These are phyloP conservation scores for Diprion similis DNA, from an alignment of 1,140 invertebrate species.

Conservation along the genomic window DNA sequence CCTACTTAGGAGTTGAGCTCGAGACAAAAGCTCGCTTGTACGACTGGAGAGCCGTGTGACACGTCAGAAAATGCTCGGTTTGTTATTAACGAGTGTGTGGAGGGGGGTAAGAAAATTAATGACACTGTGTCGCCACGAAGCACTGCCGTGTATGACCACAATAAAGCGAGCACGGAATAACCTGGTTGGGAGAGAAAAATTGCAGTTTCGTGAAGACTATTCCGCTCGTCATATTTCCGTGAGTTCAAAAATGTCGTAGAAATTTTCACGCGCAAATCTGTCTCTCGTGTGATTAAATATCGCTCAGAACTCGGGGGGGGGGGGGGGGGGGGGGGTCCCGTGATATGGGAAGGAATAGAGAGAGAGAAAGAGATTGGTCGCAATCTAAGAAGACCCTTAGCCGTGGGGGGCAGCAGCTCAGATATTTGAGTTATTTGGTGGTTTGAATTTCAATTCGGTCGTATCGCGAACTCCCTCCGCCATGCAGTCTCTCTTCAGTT, in stretches of 20 bases:
- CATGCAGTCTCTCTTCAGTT: background rate
- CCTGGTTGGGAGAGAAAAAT: too few relatives aligned
- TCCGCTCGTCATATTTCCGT: too few relatives aligned
- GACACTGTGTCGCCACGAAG: slow-evolving; percentile 16
- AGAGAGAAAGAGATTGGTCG: background rate
- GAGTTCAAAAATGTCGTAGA: too few relatives aligned
- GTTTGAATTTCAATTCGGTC: slow-evolving; percentile 15
- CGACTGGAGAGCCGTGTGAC: slow-evolving; percentile 27
- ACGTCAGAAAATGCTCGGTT: slow-evolving; percentile 26
- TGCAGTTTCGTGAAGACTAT: too few relatives aligned
- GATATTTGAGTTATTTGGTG: slow-evolving; percentile 12
- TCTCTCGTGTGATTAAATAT: too few relatives aligned
- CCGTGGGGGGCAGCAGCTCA: background rate
- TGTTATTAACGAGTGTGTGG: slow-evolving; percentile 45
- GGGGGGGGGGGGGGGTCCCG: background rate
- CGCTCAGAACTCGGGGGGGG: too few relatives aligned
- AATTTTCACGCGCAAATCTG: too few relatives aligned
- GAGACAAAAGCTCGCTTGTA: slow-evolving; percentile 38
- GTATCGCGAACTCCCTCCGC: background rate
- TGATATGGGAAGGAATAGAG: background rate
- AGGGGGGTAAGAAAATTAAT: slow-evolving; percentile 42
- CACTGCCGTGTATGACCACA: background rate
- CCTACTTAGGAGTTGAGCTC: slow-evolving; percentile 23
- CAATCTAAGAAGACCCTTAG: background rate
- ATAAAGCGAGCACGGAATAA: too few relatives aligned